Conservation (phyloP, 2,113 vertebrate species). For the Felis chaus region DNA sequence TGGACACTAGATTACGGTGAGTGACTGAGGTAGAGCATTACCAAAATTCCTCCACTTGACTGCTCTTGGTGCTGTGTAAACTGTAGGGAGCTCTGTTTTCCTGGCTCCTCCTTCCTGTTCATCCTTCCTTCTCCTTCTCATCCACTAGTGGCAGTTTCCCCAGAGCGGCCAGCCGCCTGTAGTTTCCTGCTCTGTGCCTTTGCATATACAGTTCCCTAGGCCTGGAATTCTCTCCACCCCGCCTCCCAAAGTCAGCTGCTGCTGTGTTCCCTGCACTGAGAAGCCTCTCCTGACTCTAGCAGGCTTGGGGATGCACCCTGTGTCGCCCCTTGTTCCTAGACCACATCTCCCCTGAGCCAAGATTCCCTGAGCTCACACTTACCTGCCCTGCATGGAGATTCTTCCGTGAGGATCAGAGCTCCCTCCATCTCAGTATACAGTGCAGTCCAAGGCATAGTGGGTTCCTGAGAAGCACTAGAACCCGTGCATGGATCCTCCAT, state of each 20-base stretch:
- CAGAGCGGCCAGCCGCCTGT: neutral
- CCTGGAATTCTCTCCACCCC: neutral
- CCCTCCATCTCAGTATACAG: fast-evolving
- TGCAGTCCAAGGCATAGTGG: neutral
- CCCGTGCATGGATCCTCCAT: neutral
- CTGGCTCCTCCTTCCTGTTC: neutral
- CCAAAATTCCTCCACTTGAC: neutral
- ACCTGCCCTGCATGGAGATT: neutral
- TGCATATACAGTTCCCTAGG: neutral
- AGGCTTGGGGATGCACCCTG: neutral
- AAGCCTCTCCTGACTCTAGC: neutral
- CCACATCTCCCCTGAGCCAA: neutral
- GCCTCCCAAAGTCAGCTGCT: neutral
- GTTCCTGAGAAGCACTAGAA: neutral
- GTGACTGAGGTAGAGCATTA: neutral
- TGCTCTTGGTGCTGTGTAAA: neutral
- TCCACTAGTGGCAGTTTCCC: neutral
- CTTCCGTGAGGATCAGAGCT: neutral
- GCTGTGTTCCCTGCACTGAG: fast-evolving
- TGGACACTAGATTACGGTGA: neutral
- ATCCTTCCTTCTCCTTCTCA: neutral
- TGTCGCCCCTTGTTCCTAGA: neutral
- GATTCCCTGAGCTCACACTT: neutral
- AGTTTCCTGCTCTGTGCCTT: neutral
- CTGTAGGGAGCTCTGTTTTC: neutral